Percentiles rank a stretch among this genome's conserved stretches.
Evolutionary conservation across 2,113 vertebrate species (phyloP).

Genomic region (Podarcis raffonei): DNA sequence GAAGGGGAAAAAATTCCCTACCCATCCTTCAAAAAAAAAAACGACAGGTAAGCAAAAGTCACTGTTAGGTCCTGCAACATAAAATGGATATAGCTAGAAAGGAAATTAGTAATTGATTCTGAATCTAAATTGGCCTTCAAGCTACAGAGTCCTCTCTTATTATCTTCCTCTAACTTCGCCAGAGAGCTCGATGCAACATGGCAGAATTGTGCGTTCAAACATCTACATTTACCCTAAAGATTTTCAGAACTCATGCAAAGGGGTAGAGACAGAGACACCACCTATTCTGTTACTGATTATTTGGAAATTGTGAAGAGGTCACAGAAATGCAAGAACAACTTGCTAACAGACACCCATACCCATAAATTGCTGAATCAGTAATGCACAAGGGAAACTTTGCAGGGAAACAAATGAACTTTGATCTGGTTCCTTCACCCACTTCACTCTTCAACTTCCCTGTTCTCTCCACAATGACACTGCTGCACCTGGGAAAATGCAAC

Average conservation of each 20-base stretch:
- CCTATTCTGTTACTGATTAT: not conserved
- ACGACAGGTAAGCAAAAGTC: not conserved
- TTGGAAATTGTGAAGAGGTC: not conserved
- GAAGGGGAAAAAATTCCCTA: not conserved
- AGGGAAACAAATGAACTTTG: constrained; percentile 1
- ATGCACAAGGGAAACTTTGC: not conserved
- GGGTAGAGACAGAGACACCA: not conserved
- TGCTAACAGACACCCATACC: constrained; percentile 12
- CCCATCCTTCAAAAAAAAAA: not conserved
- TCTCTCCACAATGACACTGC: not conserved
- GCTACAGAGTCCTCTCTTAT: not conserved
- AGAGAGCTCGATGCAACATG: not conserved
- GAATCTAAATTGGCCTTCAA: not conserved
- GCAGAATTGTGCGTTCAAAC: not conserved
- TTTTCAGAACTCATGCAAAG: not conserved
- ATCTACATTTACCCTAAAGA: not conserved
- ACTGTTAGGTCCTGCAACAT: not conserved
- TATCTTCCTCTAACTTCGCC: not conserved
- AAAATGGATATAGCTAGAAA: not conserved
- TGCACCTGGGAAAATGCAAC: not conserved
- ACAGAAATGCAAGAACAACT: constrained; percentile 10
- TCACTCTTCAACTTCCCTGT: not conserved
- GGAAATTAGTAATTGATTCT: not conserved
- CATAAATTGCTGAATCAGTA: not conserved
- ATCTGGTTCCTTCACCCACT: not conserved